Evolutionary conservation across 2,113 vertebrate genomes (phyloP).

Genomic region (Albula glossodonta): DNA sequence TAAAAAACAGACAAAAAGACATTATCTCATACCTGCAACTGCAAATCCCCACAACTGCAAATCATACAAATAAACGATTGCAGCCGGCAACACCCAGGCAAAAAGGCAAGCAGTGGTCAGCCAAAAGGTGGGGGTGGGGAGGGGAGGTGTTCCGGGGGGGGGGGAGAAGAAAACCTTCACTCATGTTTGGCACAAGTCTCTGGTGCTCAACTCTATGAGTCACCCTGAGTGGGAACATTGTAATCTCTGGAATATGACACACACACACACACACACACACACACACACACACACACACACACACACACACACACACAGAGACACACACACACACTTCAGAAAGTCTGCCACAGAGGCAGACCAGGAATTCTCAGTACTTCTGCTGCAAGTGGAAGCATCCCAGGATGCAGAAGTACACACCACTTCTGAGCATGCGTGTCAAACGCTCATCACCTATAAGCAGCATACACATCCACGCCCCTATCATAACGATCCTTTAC

Average conservation of each 20-base stretch:
- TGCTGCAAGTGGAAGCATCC: not conserved
- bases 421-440: not conserved
- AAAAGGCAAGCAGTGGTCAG: not conserved
- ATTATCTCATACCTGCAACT: not conserved
- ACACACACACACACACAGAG: not conserved
- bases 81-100: not conserved
- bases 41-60: not conserved
- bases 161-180: not conserved
- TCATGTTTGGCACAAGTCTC: conserved; percentile 17
- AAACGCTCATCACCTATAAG: not conserved
- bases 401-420: not conserved
- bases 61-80: not conserved
- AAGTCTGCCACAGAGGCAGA: not conserved
- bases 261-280: not conserved
- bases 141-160: not conserved
- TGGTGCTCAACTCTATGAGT: conserved; percentile 52
- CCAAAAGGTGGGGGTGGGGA: not conserved
- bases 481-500: not conserved
- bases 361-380: not conserved
- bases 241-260: conserved; percentile 52
- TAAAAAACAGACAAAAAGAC: not conserved
- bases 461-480: not conserved
- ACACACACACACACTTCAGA: not conserved
- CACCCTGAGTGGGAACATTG: conserved; percentile 51
- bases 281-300: not conserved